Evolutionary conservation across 2,888 invertebrate genomes (phyloP), one percentile per base, ranked within the genome.

Genomic region (Eristalinus aeneus): DNA sequence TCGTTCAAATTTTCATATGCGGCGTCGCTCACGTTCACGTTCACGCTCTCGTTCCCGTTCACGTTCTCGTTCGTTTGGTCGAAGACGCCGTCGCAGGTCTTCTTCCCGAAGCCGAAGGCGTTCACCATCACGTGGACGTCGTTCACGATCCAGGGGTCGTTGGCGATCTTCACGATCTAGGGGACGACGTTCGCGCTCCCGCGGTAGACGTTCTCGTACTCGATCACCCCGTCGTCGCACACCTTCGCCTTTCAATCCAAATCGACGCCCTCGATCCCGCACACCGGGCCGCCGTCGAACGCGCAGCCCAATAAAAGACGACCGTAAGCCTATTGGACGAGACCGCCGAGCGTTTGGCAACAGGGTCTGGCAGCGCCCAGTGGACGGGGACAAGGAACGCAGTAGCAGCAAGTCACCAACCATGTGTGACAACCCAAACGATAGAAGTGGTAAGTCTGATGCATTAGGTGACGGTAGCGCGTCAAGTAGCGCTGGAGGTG

Each of bases 291-390:
- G 89, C 8, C 89, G 89, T 2, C 83, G 78, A 10, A 71, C 90
- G 20, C 88, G 89, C 1, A 95, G 95, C 71, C 93, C 95, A 71
- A 93, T 94, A 88, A 94, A 94, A 11, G 93, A 93, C 78, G 76
- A 58, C 27, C 80, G 10, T 12, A 65, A 74, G 60, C 27, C 46
- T 16, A 16, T 46, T 16, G 16, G 88, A 86, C 27, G 72, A 53
- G 0, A 5, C 11, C 61, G 69, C 81, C 34, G 82, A 9, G 79
- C 74, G 10, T 89, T 88, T 84, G 89, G 89, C n/a, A 90, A 89
- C 89, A 89, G 89, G 31, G 89, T 88, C 23, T 90, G 90, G 90
- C 88, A 89, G 64, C 89, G 89, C 2, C 67, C 77, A 12, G 64
- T 27, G 2, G 72, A 63, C 54, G 36, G 3, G 8, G 58, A 64